Percentiles rank a stretch among this genome's conserved stretches.
phyloP scores from a whole-genome alignment of 2,888 invertebrate genomes.

The Portevinia maculata region DNA sequence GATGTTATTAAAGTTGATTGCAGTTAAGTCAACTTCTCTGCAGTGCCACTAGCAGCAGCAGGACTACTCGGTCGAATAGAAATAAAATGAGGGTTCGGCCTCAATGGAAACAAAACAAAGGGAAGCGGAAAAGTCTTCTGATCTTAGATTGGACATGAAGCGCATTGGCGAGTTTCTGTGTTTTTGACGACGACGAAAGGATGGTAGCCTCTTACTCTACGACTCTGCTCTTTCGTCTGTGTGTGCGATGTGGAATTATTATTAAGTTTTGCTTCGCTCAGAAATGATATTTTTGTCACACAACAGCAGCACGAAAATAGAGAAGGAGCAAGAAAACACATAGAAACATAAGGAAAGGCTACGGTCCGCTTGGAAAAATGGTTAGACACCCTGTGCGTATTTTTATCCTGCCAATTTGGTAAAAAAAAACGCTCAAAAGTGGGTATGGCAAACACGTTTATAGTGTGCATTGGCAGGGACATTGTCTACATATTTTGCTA shows the following conservation, averaged over 20 bases:
- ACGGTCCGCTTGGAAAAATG: too few relatives aligned
- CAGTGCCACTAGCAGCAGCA: conserved; percentile 69
- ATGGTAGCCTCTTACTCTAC: too few relatives aligned
- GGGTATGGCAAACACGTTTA: too few relatives aligned
- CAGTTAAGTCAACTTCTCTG: conserved; percentile 73
- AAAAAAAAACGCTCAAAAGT: too few relatives aligned
- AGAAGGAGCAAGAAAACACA: conserved; percentile 2
- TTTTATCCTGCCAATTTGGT: too few relatives aligned
- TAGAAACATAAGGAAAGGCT: background rate
- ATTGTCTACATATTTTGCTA: too few relatives aligned
- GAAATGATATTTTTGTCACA: conserved; percentile 63
- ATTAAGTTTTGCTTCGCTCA: conserved; percentile 67
- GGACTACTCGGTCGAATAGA: conserved; percentile 25
- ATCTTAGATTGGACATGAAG: conserved; percentile 70
- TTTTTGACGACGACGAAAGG: conserved; percentile 9
- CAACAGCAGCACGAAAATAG: conserved; percentile 14
- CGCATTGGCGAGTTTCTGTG: conserved; percentile 49
- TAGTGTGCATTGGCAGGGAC: too few relatives aligned
- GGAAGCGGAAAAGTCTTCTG: conserved; percentile 62
- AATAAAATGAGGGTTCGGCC: conserved; percentile 32
- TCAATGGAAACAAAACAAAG: conserved; percentile 38
- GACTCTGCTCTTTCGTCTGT: conserved; percentile 15
- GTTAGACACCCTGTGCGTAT: too few relatives aligned
- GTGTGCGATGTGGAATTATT: conserved; percentile 67
- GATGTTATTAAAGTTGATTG: conserved; percentile 77